phyloP scores from a whole-genome alignment of 2,797 vertebrate genomes.

The Lophotriccus pileatus region DNA sequence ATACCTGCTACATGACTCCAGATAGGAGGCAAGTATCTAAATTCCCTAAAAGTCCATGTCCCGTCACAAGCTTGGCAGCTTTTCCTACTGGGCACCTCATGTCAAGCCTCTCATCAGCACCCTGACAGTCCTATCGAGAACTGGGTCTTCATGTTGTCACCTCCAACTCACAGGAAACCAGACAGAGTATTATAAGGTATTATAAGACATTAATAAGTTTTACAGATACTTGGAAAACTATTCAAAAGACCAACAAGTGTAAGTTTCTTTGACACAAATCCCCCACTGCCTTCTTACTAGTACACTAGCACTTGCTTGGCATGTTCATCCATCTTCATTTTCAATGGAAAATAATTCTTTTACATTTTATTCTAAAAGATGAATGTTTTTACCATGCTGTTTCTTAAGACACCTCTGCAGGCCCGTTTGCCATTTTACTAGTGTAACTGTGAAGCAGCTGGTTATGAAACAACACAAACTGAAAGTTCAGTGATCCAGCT shows the following conservation, averaged over 20 bases:
- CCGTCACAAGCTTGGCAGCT: background rate
- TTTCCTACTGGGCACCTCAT: background rate
- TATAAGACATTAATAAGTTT: background rate
- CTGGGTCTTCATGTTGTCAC: background rate
- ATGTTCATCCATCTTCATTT: background rate
- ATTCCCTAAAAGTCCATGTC: background rate
- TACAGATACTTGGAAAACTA: background rate
- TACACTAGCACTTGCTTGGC: background rate
- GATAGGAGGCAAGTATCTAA: background rate
- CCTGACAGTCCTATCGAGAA: background rate
- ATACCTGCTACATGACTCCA: background rate
- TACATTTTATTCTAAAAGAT: background rate
- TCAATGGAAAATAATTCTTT: background rate
- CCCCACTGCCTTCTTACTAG: background rate
- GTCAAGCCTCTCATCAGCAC: background rate
- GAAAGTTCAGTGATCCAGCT: background rate
- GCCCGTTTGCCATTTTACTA: background rate
- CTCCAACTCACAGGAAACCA: accelerated
- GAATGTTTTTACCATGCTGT: background rate
- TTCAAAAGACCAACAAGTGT: background rate
- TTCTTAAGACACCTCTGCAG: background rate
- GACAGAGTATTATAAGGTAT: background rate
- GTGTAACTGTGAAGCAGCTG: background rate
- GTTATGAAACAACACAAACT: background rate
- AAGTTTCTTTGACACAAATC: background rate